These are phyloP conservation scores for Nephrotoma appendiculata DNA, from an alignment of 2,888 invertebrate species.

Conservation along the genomic window DNA sequence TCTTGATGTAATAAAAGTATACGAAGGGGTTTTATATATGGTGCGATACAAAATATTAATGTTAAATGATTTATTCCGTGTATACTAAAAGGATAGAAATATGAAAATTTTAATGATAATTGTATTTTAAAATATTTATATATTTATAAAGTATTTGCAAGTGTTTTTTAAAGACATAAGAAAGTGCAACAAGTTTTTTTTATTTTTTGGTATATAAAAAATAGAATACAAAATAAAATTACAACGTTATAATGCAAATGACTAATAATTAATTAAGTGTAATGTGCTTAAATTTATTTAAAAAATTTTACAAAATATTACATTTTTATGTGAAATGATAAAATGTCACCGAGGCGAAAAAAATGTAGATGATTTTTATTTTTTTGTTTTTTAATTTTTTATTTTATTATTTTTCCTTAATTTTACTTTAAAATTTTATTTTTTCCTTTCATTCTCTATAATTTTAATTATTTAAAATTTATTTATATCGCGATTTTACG, in stretches of 20 bases:
- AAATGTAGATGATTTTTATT: slow-evolving; percentile 4
- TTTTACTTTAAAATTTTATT: background rate
- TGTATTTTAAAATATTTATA: background rate
- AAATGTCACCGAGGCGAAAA: background rate
- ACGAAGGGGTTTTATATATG: background rate
- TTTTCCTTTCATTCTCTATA: background rate
- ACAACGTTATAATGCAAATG: background rate
- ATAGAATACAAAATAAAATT: background rate
- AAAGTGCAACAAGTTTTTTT: background rate
- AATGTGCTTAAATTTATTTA: slow-evolving; percentile 2
- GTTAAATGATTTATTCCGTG: background rate
- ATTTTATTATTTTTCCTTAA: background rate
- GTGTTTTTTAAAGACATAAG: background rate
- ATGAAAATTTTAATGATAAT: background rate
- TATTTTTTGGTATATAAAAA: background rate
- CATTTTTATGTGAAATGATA: slow-evolving; percentile 2
- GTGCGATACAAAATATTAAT: background rate
- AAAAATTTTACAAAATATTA: slow-evolving; percentile 3
- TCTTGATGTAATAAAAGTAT: background rate
- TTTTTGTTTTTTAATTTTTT: slow-evolving; percentile 2
- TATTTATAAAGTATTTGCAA: background rate
- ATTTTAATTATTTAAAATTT: background rate
- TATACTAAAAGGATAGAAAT: background rate
- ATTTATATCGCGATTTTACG: background rate
- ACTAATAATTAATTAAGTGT: background rate